These are phyloP conservation scores for Idaea dimidiata DNA, from an alignment of 2,888 invertebrate genomes.

Conservation along the genomic window DNA sequence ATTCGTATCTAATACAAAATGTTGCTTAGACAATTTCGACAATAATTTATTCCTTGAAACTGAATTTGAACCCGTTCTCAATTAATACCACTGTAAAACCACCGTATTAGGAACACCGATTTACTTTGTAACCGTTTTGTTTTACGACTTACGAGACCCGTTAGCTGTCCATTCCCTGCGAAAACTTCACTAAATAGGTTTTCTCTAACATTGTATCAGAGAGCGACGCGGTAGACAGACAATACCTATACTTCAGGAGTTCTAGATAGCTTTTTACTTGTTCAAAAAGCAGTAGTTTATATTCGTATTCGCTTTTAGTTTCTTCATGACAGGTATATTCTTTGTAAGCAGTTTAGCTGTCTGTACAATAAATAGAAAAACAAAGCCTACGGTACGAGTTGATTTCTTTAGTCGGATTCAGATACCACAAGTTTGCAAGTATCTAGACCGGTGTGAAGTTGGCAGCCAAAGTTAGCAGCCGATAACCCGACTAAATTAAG, in stretches of 20 bases:
- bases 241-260: background rate
- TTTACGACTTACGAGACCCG: background rate
- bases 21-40: too few species aligned
- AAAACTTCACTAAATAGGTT: background rate
- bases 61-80: background rate
- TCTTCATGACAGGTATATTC: background rate
- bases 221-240: background rate
- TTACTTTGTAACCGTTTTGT: background rate
- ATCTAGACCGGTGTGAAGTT: too few species aligned
- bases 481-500: too few species aligned
- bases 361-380: too few species aligned
- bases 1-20: too few species aligned
- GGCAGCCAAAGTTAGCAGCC: too few species aligned
- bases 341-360: background rate
- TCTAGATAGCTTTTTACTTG: background rate
- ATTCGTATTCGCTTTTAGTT: background rate
- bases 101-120: background rate
- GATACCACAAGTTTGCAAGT: background rate
- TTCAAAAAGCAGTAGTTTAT: background rate
- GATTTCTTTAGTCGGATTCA: background rate
- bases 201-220: constrained; percentile 1
- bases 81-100: background rate
- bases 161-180: background rate
- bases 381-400: too few species aligned
- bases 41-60: background rate